These are phyloP conservation scores for Scaptomyza graminum DNA, from an alignment of 1,140 invertebrate species.

Conservation along the genomic window DNA sequence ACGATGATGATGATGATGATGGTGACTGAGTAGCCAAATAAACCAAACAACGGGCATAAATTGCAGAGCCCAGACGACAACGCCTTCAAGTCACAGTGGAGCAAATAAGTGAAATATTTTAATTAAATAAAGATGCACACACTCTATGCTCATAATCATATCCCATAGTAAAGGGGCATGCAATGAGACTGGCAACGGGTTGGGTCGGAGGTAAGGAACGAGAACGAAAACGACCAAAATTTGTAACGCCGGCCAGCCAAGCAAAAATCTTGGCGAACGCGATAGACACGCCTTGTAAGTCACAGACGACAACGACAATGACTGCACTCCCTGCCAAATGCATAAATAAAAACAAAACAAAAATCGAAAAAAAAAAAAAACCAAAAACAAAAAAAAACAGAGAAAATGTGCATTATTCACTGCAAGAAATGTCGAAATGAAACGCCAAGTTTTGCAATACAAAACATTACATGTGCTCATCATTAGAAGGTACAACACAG, in stretches of 20 bases:
- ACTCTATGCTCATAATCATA: conserved; percentile 19
- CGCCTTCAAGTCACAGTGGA: conserved; percentile 24
- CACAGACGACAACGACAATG: conserved; percentile 70
- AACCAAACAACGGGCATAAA: conserved; percentile 66
- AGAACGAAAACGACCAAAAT: conserved; percentile 55
- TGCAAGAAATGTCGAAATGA: conserved; percentile 76
- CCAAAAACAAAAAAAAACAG: background rate
- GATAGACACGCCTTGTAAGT: conserved; percentile 68
- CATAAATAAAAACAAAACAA: conserved; percentile 36
- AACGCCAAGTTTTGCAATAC: conserved; percentile 80
- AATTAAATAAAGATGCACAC: conserved; percentile 74
- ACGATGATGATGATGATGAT: conserved; percentile 10
- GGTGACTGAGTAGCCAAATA: conserved; percentile 33
- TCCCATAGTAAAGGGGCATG: conserved; percentile 17
- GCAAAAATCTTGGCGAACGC: conserved; percentile 70
- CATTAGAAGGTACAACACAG: conserved; percentile 56
- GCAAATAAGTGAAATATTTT: conserved; percentile 71
- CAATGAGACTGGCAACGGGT: conserved; percentile 21
- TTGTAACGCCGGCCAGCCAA: conserved; percentile 76
- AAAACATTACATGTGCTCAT: conserved; percentile 79
- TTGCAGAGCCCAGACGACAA: conserved; percentile 31
- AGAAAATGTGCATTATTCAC: conserved; percentile 69
- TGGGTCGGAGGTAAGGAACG: background rate
- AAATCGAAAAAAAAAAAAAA: conserved; percentile 59
- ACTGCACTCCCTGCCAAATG: conserved; percentile 57